A percentile compares a stretch with the other conserved stretches of the same genome.
Conservation (phyloP, 2,113 vertebrate genomes). For the Hippolais icterina region DNA sequence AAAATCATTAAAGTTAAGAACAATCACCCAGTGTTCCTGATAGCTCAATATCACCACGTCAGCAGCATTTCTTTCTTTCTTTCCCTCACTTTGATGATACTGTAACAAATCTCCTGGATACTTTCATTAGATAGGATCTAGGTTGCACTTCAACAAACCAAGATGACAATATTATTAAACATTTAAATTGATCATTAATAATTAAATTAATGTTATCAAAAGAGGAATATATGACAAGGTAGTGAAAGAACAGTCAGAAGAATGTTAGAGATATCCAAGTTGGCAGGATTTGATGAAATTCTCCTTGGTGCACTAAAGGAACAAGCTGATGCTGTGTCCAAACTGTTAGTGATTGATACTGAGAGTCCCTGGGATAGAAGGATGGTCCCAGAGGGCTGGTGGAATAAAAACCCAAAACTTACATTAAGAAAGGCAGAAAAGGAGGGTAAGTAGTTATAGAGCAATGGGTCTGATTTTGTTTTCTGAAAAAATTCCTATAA, state of each 20-base stretch:
- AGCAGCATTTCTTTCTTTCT: background rate
- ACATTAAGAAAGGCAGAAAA: background rate
- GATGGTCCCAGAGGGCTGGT: background rate
- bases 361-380: background rate
- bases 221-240: background rate
- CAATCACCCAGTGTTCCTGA: slow-evolving; percentile 13
- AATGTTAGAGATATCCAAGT: background rate
- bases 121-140: background rate
- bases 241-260: background rate
- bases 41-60: slow-evolving; percentile 18
- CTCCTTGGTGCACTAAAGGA: background rate
- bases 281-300: background rate
- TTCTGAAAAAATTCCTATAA: background rate
- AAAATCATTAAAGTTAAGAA: slow-evolving; percentile 21
- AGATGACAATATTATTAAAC: background rate
- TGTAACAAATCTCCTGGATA: slow-evolving; percentile 7
- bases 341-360: background rate
- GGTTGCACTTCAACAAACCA: background rate
- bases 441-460: background rate
- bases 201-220: background rate
- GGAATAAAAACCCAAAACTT: background rate
- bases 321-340: background rate
- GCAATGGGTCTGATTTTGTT: background rate
- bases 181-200: background rate
- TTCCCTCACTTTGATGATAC: background rate